Evolutionary conservation across 2,888 invertebrate genomes (phyloP).

Genomic region (Blastobasis adustella): DNA sequence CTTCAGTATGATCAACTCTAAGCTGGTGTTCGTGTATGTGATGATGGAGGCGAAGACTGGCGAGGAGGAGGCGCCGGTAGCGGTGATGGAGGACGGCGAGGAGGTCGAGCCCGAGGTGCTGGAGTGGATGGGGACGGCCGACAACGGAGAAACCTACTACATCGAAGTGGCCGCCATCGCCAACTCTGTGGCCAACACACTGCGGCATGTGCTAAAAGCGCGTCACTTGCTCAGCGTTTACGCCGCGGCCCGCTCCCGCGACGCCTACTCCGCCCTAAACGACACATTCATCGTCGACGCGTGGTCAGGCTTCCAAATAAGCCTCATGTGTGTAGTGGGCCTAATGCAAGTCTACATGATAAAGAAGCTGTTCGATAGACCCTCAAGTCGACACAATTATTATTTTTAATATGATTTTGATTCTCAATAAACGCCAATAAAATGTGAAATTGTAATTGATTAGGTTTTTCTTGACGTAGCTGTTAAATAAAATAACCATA

Average conservation of each 20-base stretch:
- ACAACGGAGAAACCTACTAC: constrained; percentile 38
- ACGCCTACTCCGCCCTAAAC: constrained; percentile 85
- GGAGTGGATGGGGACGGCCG: constrained; percentile 46
- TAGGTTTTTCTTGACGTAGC: no score
- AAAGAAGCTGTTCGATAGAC: constrained; percentile 65
- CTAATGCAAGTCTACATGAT: constrained; percentile 86
- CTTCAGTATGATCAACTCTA: constrained; percentile 85
- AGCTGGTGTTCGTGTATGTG: constrained; percentile 87
- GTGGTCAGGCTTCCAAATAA: constrained; percentile 84
- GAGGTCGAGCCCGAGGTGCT: constrained; percentile 42
- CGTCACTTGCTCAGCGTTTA: constrained; percentile 79
- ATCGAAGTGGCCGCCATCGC: constrained; percentile 72
- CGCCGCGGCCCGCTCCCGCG: constrained; percentile 85
- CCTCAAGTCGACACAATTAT: not conserved
- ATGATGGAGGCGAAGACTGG: constrained; percentile 76
- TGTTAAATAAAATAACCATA: no score
- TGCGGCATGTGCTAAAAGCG: constrained; percentile 76
- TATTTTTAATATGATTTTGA: no score
- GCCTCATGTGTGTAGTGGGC: constrained; percentile 83
- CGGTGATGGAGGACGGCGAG: constrained; percentile 20
- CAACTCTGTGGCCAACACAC: constrained; percentile 78
- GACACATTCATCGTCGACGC: constrained; percentile 87
- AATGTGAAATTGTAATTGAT: no score
- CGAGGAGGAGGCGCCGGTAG: constrained; percentile 34
- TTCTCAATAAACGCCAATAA: no score